A percentile compares a stretch with the other conserved stretches of the same genome.
Conservation (phyloP, 30 jellyfish, hydroid and myxozoan genomes). For the Euphysa ruthae region DNA sequence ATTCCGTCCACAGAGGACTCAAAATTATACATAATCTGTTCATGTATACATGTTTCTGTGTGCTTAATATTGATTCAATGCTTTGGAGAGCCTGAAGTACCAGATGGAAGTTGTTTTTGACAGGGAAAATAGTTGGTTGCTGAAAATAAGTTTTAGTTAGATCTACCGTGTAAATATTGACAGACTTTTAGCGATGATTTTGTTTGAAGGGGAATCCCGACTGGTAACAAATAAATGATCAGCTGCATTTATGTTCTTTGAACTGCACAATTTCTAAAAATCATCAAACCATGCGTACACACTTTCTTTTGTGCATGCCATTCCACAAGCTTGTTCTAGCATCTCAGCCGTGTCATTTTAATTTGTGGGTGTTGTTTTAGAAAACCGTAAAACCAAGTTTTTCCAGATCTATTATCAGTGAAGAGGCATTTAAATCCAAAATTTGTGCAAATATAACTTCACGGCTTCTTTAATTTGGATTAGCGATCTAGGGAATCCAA, state of each 20-base stretch:
- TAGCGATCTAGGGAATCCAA: neutral
- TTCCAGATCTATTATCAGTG: slow-evolving; percentile 26
- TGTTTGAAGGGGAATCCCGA: slow-evolving; percentile 23
- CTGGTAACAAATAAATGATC: slow-evolving; percentile 3
- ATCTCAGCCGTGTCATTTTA: too few species aligned
- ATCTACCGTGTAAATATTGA: too few species aligned
- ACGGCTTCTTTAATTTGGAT: slow-evolving; percentile 21
- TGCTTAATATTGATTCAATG: too few species aligned
- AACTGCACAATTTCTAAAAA: neutral
- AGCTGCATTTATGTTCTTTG: too few species aligned
- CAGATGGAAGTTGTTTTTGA: too few species aligned
- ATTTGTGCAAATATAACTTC: slow-evolving; percentile 33
- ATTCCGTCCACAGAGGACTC: too few species aligned
- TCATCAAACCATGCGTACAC: slow-evolving; percentile 22
- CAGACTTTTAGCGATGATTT: neutral
- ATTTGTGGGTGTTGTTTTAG: slow-evolving; percentile 43
- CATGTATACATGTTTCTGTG: too few species aligned
- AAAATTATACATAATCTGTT: too few species aligned
- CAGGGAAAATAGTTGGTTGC: too few species aligned
- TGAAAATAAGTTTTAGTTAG: too few species aligned
- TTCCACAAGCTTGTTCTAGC: slow-evolving; percentile 6
- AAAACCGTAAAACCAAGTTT: slow-evolving; percentile 59
- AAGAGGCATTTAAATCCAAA: too few species aligned
- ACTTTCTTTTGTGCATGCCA: slow-evolving; percentile 10
- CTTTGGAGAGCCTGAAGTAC: too few species aligned